These are phyloP conservation scores for Drosophila stalkeri DNA, from an alignment of 2,888 invertebrate genomes.

Conservation along the genomic window DNA sequence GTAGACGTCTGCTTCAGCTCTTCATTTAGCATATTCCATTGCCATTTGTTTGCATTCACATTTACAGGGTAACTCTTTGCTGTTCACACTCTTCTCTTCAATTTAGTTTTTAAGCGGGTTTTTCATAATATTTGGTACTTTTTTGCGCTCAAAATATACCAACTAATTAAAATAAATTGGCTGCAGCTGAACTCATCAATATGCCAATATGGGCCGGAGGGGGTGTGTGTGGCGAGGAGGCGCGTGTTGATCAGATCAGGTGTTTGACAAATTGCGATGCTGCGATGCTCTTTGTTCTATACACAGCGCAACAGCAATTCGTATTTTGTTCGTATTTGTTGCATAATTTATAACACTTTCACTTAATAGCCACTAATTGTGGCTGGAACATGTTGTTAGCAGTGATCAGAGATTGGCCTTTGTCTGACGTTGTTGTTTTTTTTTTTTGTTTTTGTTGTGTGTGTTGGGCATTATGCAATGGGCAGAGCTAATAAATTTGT, in stretches of 20 bases:
- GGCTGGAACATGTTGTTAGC: slow-evolving; percentile 30
- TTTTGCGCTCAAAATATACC: slow-evolving; percentile 54
- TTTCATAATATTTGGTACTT: slow-evolving; percentile 22
- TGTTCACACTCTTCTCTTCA: not conserved
- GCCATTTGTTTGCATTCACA: too few species aligned
- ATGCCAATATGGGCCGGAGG: slow-evolving; percentile 8
- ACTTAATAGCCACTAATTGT: slow-evolving; percentile 70
- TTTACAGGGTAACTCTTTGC: not conserved
- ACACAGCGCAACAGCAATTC: slow-evolving; percentile 11
- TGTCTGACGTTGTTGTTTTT: not conserved
- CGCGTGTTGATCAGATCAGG: not conserved
- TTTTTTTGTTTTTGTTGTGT: slow-evolving; percentile 3
- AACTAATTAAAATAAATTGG: slow-evolving; percentile 74
- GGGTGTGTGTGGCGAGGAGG: not conserved
- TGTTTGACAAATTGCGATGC: slow-evolving; percentile 34
- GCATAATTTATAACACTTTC: slow-evolving; percentile 74
- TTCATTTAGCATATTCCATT: not conserved
- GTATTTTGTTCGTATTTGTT: slow-evolving; percentile 38
- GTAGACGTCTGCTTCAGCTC: not conserved
- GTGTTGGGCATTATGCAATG: slow-evolving; percentile 43
- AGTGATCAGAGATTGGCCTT: not conserved
- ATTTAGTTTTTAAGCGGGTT: not conserved
- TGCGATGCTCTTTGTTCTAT: not conserved
- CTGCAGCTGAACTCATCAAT: slow-evolving; percentile 62
- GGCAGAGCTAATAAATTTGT: slow-evolving; percentile 40